These are phyloP conservation scores for Sminthurinus aureus DNA, from an alignment of 2,888 invertebrate species.

Conservation along the genomic window DNA sequence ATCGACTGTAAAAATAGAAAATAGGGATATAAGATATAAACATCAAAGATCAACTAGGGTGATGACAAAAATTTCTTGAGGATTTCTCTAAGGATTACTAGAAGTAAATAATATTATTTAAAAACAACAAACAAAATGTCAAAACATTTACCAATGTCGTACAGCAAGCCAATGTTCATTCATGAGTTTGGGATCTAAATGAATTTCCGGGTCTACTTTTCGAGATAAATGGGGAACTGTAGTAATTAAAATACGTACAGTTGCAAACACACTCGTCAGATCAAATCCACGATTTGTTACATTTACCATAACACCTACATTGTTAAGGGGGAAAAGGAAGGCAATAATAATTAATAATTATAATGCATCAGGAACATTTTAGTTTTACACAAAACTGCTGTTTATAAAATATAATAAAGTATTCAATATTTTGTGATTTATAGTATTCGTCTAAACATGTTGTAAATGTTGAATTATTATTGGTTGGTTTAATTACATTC, in stretches of 20 bases:
- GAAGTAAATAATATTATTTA: neutral
- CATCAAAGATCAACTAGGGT: neutral
- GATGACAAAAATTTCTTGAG: neutral
- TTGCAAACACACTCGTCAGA: conserved; percentile 82
- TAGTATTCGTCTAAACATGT: neutral
- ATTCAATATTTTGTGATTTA: neutral
- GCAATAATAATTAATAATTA: no score
- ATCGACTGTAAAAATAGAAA: conserved; percentile 69
- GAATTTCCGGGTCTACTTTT: conserved; percentile 88
- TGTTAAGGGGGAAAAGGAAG: no score
- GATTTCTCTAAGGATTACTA: no score
- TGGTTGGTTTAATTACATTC: conserved; percentile 62
- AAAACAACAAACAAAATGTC: neutral
- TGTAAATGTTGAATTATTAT: no score
- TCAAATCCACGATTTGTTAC: conserved; percentile 79
- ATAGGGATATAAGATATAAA: neutral
- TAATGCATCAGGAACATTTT: conserved; percentile 1
- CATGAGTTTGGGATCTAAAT: conserved; percentile 75
- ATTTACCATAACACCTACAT: conserved; percentile 62
- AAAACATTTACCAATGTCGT: conserved; percentile 72
- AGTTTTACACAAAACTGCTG: neutral
- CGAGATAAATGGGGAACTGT: conserved; percentile 91
- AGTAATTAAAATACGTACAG: conserved; percentile 89
- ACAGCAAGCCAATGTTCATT: conserved; percentile 92
- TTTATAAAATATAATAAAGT: neutral